Evolutionary conservation across 2,113 vertebrate genomes (phyloP).

Genomic region (Proterorhinus semilunaris): DNA sequence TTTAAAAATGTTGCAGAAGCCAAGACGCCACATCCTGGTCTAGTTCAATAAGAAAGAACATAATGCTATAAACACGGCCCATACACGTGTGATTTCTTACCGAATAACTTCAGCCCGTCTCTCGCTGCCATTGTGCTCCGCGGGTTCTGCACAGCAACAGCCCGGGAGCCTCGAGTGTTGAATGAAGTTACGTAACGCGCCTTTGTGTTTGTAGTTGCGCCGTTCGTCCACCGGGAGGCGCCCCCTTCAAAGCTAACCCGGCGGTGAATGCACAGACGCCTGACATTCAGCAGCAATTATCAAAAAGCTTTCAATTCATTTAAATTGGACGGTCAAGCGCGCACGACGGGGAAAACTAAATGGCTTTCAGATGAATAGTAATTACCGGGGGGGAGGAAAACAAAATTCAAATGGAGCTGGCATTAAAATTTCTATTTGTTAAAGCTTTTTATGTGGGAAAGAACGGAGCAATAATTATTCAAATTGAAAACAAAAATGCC

Average conservation of each 20-base stretch:
- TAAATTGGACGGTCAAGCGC: neutral
- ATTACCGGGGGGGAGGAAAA: neutral
- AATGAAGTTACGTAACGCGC: constrained; percentile 53
- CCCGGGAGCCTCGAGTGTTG: constrained; percentile 37
- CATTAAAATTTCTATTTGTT: too few relatives aligned
- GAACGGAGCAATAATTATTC: too few relatives aligned
- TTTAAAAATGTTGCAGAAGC: too few relatives aligned
- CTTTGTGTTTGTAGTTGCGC: constrained; percentile 31
- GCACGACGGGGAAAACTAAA: too few relatives aligned
- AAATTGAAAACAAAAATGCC: too few relatives aligned
- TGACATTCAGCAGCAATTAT: neutral
- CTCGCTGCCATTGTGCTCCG: neutral
- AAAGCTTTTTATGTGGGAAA: too few relatives aligned
- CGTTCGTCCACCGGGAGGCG: constrained; percentile 54
- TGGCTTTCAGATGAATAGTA: neutral
- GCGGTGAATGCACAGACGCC: rapidly evolving
- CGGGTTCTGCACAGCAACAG: constrained; percentile 64
- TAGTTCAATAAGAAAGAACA: too few relatives aligned
- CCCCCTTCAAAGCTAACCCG: constrained; percentile 39
- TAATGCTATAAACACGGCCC: too few relatives aligned
- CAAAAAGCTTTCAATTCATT: constrained; percentile 7
- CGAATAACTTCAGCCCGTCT: too few relatives aligned
- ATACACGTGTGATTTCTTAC: too few relatives aligned
- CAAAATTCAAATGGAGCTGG: neutral
- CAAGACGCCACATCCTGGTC: too few relatives aligned